Percentiles rank a stretch among this genome's conserved stretches.
phyloP scores from a whole-genome alignment of 1,140 invertebrate species.

The Heliconius congener region DNA sequence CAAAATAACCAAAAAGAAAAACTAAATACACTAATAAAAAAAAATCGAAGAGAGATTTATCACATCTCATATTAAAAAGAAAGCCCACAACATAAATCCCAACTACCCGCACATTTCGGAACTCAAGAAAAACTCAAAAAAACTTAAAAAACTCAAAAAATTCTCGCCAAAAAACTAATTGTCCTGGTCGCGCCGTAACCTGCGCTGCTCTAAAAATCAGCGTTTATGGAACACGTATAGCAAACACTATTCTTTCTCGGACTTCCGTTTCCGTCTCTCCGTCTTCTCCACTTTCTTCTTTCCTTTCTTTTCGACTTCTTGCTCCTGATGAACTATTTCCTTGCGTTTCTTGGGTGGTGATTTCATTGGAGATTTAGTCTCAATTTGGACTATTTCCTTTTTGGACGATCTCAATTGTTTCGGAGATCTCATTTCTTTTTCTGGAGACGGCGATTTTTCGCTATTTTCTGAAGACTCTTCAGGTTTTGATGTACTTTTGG shows the following conservation, averaged over 20 bases:
- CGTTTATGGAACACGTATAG: constrained; percentile 65
- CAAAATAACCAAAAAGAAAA: background rate
- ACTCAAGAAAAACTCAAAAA: background rate
- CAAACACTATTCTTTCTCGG: constrained; percentile 77
- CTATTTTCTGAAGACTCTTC: constrained; percentile 42
- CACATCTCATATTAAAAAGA: background rate
- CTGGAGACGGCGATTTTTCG: constrained; percentile 46
- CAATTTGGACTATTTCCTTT: constrained; percentile 51
- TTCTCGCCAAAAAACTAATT: constrained; percentile 24
- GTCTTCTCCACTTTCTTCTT: constrained; percentile 59
- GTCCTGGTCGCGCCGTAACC: constrained; percentile 39
- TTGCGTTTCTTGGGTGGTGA: constrained; percentile 66
- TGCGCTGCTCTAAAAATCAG: constrained; percentile 43
- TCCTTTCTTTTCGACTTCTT: constrained; percentile 50
- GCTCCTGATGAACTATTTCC: constrained; percentile 53
- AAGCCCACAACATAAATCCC: background rate
- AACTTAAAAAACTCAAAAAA: constrained; percentile 25
- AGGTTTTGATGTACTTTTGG: constrained; percentile 34
- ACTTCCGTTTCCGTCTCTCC: constrained; percentile 66
- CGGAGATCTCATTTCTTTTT: constrained; percentile 53
- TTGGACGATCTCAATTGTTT: constrained; percentile 67
- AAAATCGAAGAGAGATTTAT: background rate
- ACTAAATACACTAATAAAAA: background rate
- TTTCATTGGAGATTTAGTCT: constrained; percentile 58
- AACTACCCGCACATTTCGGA: constrained; percentile 24